These are phyloP conservation scores for Hylaeus volcanicus DNA, from an alignment of 1,140 invertebrate genomes.

Conservation along the genomic window DNA sequence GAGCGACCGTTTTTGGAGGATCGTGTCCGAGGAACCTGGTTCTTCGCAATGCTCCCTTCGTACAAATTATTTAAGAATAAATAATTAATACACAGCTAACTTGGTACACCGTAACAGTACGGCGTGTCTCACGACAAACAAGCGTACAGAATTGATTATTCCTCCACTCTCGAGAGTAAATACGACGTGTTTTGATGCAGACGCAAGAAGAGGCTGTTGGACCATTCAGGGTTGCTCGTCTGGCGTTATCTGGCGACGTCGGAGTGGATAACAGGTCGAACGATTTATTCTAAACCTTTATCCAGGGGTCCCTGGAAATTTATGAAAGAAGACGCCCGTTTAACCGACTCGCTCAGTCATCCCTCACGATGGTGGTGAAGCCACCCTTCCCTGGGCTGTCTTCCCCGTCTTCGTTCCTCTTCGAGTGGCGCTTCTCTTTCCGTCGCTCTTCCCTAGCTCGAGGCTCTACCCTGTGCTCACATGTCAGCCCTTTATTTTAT, in stretches of 20 bases:
- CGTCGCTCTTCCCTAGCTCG: conserved; percentile 38
- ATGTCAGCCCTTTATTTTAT: conserved; percentile 80
- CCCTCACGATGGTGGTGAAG: conserved; percentile 75
- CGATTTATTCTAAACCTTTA: conserved; percentile 80
- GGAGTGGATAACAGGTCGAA: conserved; percentile 78
- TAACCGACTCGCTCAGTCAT: conserved; percentile 81
- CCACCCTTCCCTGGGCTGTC: conserved; percentile 66
- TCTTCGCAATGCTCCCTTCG: not conserved
- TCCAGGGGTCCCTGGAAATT: conserved; percentile 78
- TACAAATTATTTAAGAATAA: too few species aligned
- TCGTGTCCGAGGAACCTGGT: too few species aligned
- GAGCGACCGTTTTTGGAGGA: not conserved
- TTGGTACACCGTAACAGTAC: too few species aligned
- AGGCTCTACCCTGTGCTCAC: conserved; percentile 69
- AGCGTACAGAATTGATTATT: not conserved
- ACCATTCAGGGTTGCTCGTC: conserved; percentile 53
- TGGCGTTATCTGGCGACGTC: conserved; percentile 74
- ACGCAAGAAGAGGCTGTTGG: conserved; percentile 46
- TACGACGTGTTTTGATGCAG: conserved; percentile 27
- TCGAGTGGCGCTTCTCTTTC: conserved; percentile 49
- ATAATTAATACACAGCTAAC: too few species aligned
- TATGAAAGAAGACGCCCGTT: conserved; percentile 81
- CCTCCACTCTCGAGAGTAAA: not conserved
- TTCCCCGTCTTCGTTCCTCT: conserved; percentile 57
- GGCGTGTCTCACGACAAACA: too few species aligned